These are phyloP conservation scores for Montipora cactus DNA, from an alignment of 64 coral and sea anemone genomes.

Conservation along the genomic window DNA sequence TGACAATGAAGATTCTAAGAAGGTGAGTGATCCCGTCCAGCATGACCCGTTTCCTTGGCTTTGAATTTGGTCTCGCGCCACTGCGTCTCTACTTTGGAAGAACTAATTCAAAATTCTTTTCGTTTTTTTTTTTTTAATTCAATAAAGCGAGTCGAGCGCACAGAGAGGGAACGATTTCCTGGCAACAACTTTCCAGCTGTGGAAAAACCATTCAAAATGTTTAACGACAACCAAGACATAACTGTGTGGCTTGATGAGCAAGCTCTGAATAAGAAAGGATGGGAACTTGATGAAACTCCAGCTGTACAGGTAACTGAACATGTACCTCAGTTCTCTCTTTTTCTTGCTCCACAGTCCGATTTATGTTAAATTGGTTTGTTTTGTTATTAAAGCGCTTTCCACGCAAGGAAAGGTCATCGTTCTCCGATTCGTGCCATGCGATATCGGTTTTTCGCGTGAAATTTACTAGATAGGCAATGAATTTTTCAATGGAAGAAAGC, in stretches of 20 bases:
- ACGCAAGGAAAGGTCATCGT: too few relatives aligned
- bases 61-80: too few relatives aligned
- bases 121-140: not conserved
- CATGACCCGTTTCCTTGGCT: not conserved
- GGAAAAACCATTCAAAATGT: slow-evolving; percentile 8
- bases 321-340: too few relatives aligned
- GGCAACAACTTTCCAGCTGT: not conserved
- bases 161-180: not conserved
- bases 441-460: too few relatives aligned
- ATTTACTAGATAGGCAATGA: too few relatives aligned
- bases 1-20: slow-evolving; percentile 39
- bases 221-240: not conserved
- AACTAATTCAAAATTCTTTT: not conserved
- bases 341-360: too few relatives aligned
- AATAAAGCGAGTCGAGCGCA: not conserved
- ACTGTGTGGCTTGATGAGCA: not conserved
- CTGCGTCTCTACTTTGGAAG: too few relatives aligned
- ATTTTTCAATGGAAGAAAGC: too few relatives aligned
- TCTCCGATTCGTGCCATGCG: too few relatives aligned
- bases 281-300: not conserved
- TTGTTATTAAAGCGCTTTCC: too few relatives aligned
- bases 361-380: too few relatives aligned
- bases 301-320: not conserved
- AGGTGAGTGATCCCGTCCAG: not conserved
- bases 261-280: not conserved